These are phyloP conservation scores for Sinopyrophorus schimmeli DNA, from an alignment of 2,888 invertebrate species.

Conservation along the genomic window DNA sequence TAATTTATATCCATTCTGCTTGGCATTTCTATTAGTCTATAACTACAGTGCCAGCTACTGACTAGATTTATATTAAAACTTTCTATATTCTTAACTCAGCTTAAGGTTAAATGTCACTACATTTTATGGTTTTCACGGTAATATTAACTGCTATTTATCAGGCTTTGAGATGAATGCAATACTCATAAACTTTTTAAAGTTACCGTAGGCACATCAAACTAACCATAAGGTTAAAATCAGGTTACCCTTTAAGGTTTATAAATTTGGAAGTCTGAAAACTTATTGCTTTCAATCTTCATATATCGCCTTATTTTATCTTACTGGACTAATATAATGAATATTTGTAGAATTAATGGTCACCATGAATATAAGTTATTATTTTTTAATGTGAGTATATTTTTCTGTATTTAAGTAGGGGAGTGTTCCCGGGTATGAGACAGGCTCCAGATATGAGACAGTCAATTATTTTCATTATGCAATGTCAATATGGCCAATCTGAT, in stretches of 20 bases:
- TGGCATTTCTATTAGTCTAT: constrained; percentile 57
- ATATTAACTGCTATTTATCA: constrained; percentile 24
- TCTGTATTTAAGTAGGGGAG: too few species aligned
- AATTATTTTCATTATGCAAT: too few species aligned
- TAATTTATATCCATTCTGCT: constrained; percentile 56
- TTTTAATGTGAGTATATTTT: too few species aligned
- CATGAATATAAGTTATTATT: too few species aligned
- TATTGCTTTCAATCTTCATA: too few species aligned
- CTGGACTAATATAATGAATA: too few species aligned
- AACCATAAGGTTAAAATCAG: constrained; percentile 7
- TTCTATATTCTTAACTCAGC: constrained; percentile 48
- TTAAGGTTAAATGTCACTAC: constrained; percentile 49
- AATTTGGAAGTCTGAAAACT: too few species aligned
- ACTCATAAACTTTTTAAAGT: constrained; percentile 17
- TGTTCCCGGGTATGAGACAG: too few species aligned
- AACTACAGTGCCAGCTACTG: constrained; percentile 52
- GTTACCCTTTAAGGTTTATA: constrained; percentile 2
- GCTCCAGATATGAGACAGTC: too few species aligned
- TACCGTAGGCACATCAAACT: neutral
- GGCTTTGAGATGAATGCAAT: constrained; percentile 21
- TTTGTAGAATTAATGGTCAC: too few species aligned
- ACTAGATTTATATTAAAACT: constrained; percentile 49
- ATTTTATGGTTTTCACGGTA: constrained; percentile 31
- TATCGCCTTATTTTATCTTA: too few species aligned
- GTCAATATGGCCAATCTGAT: too few species aligned